Conservation (phyloP, 2,888 invertebrate species). For the Sesia apiformis region DNA sequence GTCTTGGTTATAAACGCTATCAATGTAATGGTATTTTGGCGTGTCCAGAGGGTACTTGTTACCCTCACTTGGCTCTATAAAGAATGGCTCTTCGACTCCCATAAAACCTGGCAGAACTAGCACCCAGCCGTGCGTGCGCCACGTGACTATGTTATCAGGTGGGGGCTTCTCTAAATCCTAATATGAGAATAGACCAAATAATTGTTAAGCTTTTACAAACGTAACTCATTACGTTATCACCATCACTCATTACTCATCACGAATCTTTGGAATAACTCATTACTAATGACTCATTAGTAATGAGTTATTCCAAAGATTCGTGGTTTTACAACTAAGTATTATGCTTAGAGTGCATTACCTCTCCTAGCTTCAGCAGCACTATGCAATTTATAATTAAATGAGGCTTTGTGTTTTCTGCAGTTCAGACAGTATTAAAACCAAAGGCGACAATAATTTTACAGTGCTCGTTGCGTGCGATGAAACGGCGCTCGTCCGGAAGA, state of each 20-base stretch:
- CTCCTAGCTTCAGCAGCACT: no score
- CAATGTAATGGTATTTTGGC: slow-evolving; percentile 82
- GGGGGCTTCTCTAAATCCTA: slow-evolving; percentile 79
- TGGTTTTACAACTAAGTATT: no score
- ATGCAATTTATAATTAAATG: no score
- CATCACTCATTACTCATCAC: no score
- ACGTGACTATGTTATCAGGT: slow-evolving; percentile 78
- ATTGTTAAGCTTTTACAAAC: background rate
- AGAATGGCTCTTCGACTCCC: slow-evolving; percentile 79
- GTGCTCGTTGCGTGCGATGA: no score
- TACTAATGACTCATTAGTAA: background rate
- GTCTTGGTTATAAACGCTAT: slow-evolving; percentile 88
- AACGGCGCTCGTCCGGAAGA: no score
- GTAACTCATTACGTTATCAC: no score
- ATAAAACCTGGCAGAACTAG: slow-evolving; percentile 76
- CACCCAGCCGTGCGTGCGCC: slow-evolving; percentile 90
- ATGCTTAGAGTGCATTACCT: no score
- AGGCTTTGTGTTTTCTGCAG: no score
- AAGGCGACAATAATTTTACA: no score
- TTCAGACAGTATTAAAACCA: no score
- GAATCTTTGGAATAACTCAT: no score
- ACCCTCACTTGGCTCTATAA: slow-evolving; percentile 91
- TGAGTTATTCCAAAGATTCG: background rate
- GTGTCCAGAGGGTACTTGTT: slow-evolving; percentile 71
- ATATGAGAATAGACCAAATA: background rate